phyloP scores from a whole-genome alignment of 2,797 vertebrate species.

The Forpus xanthops region DNA sequence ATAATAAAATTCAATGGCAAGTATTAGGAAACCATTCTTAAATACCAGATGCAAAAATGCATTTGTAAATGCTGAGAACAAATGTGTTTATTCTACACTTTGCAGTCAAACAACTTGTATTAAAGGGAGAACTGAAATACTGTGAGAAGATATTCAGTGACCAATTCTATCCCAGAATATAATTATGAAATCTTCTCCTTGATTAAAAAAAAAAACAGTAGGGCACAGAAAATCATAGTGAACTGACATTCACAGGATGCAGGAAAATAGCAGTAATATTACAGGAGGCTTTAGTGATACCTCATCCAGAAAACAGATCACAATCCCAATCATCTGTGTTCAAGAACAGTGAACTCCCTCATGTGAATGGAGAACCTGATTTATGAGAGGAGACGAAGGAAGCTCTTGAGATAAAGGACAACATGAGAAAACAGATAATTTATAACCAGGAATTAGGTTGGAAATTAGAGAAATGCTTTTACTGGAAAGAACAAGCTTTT shows the following conservation, averaged over 20 bases:
- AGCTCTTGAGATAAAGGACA: neutral
- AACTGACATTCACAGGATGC: neutral
- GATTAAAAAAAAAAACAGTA: slow-evolving; percentile 10
- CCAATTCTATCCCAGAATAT: neutral
- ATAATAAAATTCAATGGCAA: neutral
- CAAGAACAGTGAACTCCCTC: neutral
- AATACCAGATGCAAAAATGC: neutral
- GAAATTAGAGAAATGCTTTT: neutral
- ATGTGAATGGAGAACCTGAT: neutral
- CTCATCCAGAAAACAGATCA: neutral
- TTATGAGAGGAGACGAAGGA: neutral
- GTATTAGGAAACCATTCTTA: neutral
- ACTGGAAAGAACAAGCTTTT: neutral
- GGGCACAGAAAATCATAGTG: neutral
- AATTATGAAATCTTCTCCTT: neutral
- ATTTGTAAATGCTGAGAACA: neutral
- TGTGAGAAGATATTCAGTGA: neutral
- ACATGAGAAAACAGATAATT: neutral
- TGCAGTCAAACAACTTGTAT: neutral
- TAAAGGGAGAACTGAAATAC: neutral
- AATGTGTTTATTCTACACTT: neutral
- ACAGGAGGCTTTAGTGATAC: neutral
- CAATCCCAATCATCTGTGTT: neutral
- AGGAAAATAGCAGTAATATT: neutral
- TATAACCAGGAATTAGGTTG: neutral